These are phyloP conservation scores for Nesidiocoris tenuis DNA, from an alignment of 2,888 invertebrate species.

Conservation along the genomic window DNA sequence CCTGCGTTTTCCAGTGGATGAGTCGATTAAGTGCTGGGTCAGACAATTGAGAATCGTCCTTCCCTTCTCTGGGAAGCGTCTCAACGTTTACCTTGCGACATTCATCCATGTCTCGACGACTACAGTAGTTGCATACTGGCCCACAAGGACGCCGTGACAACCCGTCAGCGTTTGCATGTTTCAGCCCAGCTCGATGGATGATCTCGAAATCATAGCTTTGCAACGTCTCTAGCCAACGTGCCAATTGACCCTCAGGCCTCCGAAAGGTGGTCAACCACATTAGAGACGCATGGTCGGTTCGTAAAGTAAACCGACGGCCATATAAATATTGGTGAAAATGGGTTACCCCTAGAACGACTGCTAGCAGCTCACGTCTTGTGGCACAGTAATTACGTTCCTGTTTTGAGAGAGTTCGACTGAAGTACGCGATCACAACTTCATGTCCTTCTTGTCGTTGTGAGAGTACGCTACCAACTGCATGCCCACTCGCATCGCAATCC, in stretches of 20 bases:
- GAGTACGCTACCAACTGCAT: neutral
- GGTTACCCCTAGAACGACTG: neutral
- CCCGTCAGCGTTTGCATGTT: slow-evolving; percentile 50
- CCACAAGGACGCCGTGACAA: slow-evolving; percentile 49
- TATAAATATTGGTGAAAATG: neutral
- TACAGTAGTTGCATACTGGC: slow-evolving; percentile 21
- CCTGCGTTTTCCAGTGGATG: neutral
- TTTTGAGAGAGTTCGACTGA: neutral
- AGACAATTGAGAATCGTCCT: neutral
- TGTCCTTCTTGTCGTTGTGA: neutral
- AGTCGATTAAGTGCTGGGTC: neutral
- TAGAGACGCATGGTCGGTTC: slow-evolving; percentile 25
- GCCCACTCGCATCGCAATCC: slow-evolving; percentile 6
- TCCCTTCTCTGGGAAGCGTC: neutral
- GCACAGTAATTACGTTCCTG: neutral
- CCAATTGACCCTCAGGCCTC: slow-evolving; percentile 41
- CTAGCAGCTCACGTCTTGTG: neutral
- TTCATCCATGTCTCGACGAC: neutral
- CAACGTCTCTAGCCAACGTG: slow-evolving; percentile 52
- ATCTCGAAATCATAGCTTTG: neutral
- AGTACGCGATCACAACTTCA: neutral
- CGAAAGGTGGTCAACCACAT: slow-evolving; percentile 9
- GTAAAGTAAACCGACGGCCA: neutral
- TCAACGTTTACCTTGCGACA: too few species aligned
- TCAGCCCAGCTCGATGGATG: slow-evolving; percentile 41